Evolutionary conservation across 2,888 invertebrate genomes (phyloP).

Genomic region (Chrysina gloriosa): DNA sequence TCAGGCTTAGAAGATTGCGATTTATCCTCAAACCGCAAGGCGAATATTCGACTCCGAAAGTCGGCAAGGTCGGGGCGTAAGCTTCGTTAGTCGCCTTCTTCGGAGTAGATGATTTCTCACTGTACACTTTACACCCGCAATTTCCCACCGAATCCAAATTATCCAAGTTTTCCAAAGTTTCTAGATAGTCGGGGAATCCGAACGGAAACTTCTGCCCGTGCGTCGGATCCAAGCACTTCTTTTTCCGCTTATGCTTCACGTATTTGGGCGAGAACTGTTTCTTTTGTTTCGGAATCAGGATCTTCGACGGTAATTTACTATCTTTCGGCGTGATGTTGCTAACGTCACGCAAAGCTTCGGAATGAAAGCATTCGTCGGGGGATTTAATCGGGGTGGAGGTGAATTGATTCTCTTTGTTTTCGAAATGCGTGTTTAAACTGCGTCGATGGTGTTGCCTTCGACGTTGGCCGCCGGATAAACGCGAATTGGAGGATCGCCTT

Average conservation of each 20-base stretch:
- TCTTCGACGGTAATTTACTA: slow-evolving; percentile 23
- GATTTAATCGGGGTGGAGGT: slow-evolving; percentile 71
- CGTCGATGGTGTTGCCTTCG: slow-evolving; percentile 63
- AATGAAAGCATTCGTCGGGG: slow-evolving; percentile 53
- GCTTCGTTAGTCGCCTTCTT: slow-evolving; percentile 57
- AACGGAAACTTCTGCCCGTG: slow-evolving; percentile 48
- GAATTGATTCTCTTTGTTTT: slow-evolving; percentile 71
- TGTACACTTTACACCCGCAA: slow-evolving; percentile 26
- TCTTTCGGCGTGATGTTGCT: slow-evolving; percentile 71
- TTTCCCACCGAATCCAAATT: slow-evolving; percentile 50
- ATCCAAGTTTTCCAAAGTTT: slow-evolving; percentile 61
- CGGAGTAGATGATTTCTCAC: slow-evolving; percentile 21
- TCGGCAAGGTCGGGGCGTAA: slow-evolving; percentile 66
- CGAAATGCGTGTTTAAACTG: slow-evolving; percentile 67
- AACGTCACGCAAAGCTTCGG: slow-evolving; percentile 70
- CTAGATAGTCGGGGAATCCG: slow-evolving; percentile 55
- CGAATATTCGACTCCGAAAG: slow-evolving; percentile 71
- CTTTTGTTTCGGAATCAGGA: slow-evolving; percentile 5
- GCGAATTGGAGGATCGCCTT: slow-evolving; percentile 64
- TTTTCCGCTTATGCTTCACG: slow-evolving; percentile 59
- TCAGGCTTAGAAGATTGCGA: slow-evolving; percentile 61
- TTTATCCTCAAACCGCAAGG: slow-evolving; percentile 62
- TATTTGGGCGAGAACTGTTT: slow-evolving; percentile 33
- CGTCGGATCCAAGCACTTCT: slow-evolving; percentile 57
- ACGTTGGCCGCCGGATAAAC: slow-evolving; percentile 62